phyloP scores from a whole-genome alignment of 2,888 invertebrate species.

The Temnothorax ravouxi region DNA sequence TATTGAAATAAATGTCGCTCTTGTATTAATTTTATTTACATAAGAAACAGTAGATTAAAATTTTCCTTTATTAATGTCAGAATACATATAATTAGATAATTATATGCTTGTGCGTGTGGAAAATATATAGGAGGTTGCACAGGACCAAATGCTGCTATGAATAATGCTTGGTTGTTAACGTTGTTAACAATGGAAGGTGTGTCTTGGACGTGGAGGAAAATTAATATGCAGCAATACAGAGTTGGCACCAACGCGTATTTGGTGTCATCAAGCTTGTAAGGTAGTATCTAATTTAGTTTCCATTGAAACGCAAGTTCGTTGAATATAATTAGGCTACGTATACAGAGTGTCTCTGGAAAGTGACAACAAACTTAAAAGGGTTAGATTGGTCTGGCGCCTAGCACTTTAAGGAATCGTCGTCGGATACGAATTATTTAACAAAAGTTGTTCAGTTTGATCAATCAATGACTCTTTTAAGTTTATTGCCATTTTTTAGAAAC shows the following conservation, averaged over 20 bases:
- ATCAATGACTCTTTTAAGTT: no score
- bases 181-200: conserved; percentile 92
- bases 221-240: conserved; percentile 92
- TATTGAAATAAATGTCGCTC: background rate
- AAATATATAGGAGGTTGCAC: conserved; percentile 91
- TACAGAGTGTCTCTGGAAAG: background rate
- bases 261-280: conserved; percentile 97
- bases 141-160: conserved; percentile 94
- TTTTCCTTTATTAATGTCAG: conserved; percentile 21
- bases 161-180: conserved; percentile 97
- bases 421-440: no score
- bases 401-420: no score
- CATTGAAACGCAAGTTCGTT: background rate
- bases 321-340: background rate
- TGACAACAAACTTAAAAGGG: background rate
- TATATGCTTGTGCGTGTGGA: background rate
- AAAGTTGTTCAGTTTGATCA: no score
- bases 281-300: conserved; percentile 83
- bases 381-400: no score
- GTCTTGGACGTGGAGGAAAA: conserved; percentile 91
- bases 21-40: background rate
- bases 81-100: background rate
- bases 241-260: conserved; percentile 94
- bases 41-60: background rate
- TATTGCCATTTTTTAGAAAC: background rate